A percentile compares a stretch with the other conserved stretches of the same genome.
Conservation (phyloP, 2,113 vertebrate species). For the Columbina picui region DNA sequence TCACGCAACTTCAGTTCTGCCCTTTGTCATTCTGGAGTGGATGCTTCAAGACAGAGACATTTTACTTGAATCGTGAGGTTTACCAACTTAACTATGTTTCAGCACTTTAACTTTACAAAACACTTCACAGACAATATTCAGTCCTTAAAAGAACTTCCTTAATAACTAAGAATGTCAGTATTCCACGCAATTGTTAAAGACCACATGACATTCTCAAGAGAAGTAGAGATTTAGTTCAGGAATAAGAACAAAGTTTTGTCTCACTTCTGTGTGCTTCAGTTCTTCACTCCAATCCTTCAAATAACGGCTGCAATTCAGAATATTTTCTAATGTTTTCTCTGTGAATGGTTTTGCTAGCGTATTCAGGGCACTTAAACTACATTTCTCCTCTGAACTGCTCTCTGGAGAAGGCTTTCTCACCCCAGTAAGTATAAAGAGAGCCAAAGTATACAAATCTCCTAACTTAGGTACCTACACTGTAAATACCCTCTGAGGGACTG, state of each 20-base stretch:
- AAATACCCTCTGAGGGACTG: slow-evolving; percentile 42
- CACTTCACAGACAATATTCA: neutral
- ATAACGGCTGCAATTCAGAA: neutral
- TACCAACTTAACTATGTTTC: neutral
- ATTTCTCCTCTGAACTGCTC: slow-evolving; percentile 23
- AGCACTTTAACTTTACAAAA: slow-evolving; percentile 6
- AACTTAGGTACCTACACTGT: slow-evolving; percentile 1
- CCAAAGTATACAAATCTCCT: slow-evolving; percentile 47
- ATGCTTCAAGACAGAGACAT: neutral
- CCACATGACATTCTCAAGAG: neutral
- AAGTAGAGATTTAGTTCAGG: neutral
- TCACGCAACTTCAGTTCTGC: neutral
- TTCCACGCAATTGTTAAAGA: neutral
- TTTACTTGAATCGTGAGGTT: neutral
- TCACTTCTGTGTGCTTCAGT: neutral
- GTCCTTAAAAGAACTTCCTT: neutral
- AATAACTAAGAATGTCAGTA: neutral
- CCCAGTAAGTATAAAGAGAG: neutral
- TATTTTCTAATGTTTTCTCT: slow-evolving; percentile 5
- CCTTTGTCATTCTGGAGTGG: slow-evolving; percentile 19
- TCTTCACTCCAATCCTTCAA: neutral
- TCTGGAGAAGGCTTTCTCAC: slow-evolving; percentile 53
- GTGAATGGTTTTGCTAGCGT: neutral
- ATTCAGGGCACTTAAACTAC: slow-evolving; percentile 34
- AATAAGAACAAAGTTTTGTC: neutral